Evolutionary conservation across 1,140 invertebrate genomes (phyloP).

Genomic region (Macrobrachium rosenbergii): DNA sequence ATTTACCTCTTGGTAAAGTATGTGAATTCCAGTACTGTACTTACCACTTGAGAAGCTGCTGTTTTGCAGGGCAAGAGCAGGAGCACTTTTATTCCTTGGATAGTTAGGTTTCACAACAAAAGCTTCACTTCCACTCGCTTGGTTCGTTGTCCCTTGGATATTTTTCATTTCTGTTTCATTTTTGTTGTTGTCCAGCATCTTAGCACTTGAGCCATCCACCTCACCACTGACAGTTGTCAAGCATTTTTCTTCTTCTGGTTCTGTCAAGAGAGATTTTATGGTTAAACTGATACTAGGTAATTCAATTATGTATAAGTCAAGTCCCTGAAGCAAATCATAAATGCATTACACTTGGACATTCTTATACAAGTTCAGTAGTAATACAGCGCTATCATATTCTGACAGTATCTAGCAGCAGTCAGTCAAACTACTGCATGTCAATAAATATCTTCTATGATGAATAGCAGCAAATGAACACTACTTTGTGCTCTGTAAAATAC

Average conservation of each 20-base stretch:
- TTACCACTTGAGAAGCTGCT: conserved; percentile 12
- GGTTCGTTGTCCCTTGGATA: not conserved
- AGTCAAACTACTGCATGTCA: too few relatives aligned
- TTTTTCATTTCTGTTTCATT: conserved; percentile 52
- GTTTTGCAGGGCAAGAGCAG: conserved; percentile 32
- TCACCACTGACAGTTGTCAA: not conserved
- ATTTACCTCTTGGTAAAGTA: not conserved
- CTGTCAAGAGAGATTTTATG: not conserved
- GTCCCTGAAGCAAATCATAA: too few relatives aligned
- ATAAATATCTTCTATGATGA: too few relatives aligned
- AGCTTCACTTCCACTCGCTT: not conserved
- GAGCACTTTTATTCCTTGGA: conserved; percentile 56
- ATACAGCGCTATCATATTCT: too few relatives aligned
- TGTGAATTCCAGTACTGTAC: not conserved
- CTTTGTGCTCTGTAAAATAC: too few relatives aligned
- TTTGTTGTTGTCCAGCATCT: conserved; percentile 57
- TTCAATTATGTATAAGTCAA: too few relatives aligned
- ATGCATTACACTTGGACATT: too few relatives aligned
- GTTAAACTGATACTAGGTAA: not conserved
- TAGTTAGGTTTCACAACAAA: not conserved
- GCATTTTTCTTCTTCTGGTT: conserved; percentile 2
- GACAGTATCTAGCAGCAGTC: too few relatives aligned
- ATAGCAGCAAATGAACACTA: too few relatives aligned
- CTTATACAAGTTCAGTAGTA: too few relatives aligned
- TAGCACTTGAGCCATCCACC: not conserved